A percentile compares a stretch with the other conserved stretches of the same genome.
Conservation (phyloP, 2,888 invertebrate genomes). For the Perizoma affinitatum region DNA sequence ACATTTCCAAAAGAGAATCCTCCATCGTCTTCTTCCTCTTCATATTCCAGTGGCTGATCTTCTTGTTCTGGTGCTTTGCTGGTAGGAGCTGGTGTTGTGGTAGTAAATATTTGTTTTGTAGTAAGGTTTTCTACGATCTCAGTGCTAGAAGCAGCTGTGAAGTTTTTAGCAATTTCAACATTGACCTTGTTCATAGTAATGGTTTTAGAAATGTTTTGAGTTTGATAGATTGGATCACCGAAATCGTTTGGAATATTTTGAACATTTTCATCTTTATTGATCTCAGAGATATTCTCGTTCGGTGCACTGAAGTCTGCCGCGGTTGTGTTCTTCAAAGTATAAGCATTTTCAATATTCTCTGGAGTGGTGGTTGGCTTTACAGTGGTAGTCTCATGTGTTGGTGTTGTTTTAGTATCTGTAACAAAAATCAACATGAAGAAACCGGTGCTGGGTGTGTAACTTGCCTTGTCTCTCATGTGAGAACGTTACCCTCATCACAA, state of each 20-base stretch:
- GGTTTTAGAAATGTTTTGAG: constrained; percentile 10
- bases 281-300: constrained; percentile 26
- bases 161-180: constrained; percentile 2
- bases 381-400: constrained; percentile 38
- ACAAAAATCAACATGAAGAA: background rate
- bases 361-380: constrained; percentile 34
- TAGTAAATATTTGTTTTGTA: constrained; percentile 28
- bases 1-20: constrained; percentile 86
- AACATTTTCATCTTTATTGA: constrained; percentile 25
- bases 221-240: constrained; percentile 12
- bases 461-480: too few relatives aligned
- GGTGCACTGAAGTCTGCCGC: constrained; percentile 7
- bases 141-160: constrained; percentile 14
- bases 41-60: constrained; percentile 59
- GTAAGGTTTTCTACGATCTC: constrained; percentile 20
- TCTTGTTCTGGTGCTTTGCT: constrained; percentile 43
- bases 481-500: constrained; percentile 56
- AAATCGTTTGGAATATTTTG: background rate
- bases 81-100: constrained; percentile 36
- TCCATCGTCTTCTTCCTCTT: constrained; percentile 73
- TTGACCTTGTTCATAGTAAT: constrained; percentile 8
- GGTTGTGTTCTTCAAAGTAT: constrained; percentile 23
- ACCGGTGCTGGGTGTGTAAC: too few relatives aligned
- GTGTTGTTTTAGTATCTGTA: constrained; percentile 57
- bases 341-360: constrained; percentile 21